phyloP scores from a whole-genome alignment of 2,888 invertebrate genomes.

The Drosophila macrospina region DNA sequence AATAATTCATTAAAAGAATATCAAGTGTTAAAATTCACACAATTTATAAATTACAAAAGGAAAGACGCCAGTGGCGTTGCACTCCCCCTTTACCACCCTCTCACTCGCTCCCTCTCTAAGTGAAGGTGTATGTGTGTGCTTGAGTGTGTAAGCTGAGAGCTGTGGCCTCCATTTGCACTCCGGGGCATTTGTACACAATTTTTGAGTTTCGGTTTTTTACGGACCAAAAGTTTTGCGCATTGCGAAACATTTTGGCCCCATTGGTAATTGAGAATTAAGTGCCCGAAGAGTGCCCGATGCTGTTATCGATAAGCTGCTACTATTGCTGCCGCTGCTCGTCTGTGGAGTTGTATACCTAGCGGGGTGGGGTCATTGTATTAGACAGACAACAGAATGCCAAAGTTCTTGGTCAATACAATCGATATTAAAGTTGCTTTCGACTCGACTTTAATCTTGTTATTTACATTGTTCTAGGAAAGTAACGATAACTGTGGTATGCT shows the following conservation, averaged over 20 bases:
- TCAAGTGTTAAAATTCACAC: slow-evolving; percentile 81
- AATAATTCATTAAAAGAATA: slow-evolving; percentile 80
- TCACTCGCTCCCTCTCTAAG: neutral
- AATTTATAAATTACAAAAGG: slow-evolving; percentile 72
- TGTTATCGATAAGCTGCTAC: slow-evolving; percentile 44
- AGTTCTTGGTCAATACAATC: slow-evolving; percentile 1
- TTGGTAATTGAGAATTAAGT: slow-evolving; percentile 60
- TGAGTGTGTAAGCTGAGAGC: slow-evolving; percentile 20
- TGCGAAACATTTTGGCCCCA: slow-evolving; percentile 45
- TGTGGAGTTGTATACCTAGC: neutral
- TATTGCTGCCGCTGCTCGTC: neutral
- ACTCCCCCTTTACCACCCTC: neutral
- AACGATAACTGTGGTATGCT: neutral
- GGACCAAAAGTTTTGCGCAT: slow-evolving; percentile 51
- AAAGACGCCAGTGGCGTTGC: slow-evolving; percentile 62
- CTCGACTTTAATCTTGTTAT: neutral
- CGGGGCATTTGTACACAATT: slow-evolving; percentile 55
- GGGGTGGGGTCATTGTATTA: slow-evolving; percentile 18
- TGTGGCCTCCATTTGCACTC: slow-evolving; percentile 48
- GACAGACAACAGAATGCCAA: neutral
- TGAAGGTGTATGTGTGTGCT: slow-evolving; percentile 12
- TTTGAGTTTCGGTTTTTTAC: slow-evolving; percentile 50
- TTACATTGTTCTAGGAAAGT: too few species aligned
- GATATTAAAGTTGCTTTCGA: slow-evolving; percentile 7
- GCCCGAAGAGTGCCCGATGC: slow-evolving; percentile 32